These are phyloP conservation scores for Hormaphis cornu DNA, from an alignment of 1,140 invertebrate genomes.

Conservation along the genomic window DNA sequence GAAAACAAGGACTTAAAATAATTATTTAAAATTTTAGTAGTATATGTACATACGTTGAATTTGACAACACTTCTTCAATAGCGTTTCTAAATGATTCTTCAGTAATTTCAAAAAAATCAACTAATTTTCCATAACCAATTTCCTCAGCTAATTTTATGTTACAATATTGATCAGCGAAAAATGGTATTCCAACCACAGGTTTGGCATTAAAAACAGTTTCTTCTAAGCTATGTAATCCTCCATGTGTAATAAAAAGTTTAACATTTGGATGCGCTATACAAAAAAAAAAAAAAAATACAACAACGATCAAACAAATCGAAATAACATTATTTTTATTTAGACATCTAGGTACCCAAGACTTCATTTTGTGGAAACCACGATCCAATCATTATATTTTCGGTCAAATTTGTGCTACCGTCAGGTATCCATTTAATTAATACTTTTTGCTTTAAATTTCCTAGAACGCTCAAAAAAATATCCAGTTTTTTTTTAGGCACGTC, in stretches of 20 bases:
- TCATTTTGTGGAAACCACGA: conserved; percentile 54
- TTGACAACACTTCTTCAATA: conserved; percentile 40
- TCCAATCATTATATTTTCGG: conserved; percentile 49
- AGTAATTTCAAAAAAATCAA: conserved; percentile 41
- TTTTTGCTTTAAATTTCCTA: conserved; percentile 46
- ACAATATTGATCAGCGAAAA: conserved; percentile 54
- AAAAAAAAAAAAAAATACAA: background rate
- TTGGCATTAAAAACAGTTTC: conserved; percentile 45
- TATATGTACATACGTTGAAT: conserved; percentile 40
- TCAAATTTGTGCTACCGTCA: conserved; percentile 40
- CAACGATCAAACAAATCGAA: no score
- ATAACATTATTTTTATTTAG: no score
- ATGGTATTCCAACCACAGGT: conserved; percentile 49
- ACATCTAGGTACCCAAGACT: conserved; percentile 49
- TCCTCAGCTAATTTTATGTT: conserved; percentile 43
- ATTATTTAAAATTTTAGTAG: conserved; percentile 10
- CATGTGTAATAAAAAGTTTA: conserved; percentile 50
- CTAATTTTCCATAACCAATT: conserved; percentile 40
- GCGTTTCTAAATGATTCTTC: conserved; percentile 38
- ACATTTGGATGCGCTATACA: conserved; percentile 39
- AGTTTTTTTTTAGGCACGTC: background rate
- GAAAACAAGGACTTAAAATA: no score
- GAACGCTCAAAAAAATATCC: background rate
- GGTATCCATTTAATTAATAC: conserved; percentile 63
- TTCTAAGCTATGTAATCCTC: conserved; percentile 45